These are phyloP conservation scores for Sphyrna mokarran DNA, from an alignment of 2,113 vertebrate species.

Conservation along the genomic window DNA sequence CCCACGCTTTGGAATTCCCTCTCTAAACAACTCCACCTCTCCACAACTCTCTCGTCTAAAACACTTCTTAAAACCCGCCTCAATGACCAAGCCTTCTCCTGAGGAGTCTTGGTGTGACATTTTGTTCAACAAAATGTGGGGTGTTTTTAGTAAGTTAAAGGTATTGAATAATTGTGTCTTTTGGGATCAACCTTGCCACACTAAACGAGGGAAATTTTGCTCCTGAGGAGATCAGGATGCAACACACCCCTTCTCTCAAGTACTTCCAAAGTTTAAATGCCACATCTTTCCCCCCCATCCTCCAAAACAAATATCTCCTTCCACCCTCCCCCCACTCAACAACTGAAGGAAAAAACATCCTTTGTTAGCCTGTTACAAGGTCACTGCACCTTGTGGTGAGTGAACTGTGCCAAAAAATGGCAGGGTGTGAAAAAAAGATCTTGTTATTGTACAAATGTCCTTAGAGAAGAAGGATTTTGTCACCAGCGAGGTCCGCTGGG, in stretches of 20 bases:
- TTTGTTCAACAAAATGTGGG: not conserved
- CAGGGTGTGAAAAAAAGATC: not conserved
- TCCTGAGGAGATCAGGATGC: not conserved
- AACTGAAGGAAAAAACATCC: not conserved
- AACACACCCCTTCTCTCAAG: not conserved
- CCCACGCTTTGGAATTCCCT: not conserved
- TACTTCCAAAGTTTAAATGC: not conserved
- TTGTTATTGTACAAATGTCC: not conserved
- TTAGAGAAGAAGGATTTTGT: not conserved
- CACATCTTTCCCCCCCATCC: not conserved
- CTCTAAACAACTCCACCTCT: not conserved
- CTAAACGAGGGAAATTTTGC: not conserved
- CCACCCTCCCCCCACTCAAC: not conserved
- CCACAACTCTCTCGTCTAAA: not conserved
- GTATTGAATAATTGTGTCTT: not conserved
- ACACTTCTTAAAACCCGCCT: not conserved
- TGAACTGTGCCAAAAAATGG: not conserved
- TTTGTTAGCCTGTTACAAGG: not conserved
- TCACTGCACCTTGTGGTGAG: not conserved
- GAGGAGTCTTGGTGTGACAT: not conserved
- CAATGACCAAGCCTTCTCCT: not conserved
- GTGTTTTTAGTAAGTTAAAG: not conserved
- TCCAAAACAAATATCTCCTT: not conserved
- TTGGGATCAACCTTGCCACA: not conserved
- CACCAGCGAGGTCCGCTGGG: not conserved